Percentiles rank a stretch among this genome's conserved stretches.
Conservation (phyloP, 2,888 invertebrate genomes). For the Cenopis cana region DNA sequence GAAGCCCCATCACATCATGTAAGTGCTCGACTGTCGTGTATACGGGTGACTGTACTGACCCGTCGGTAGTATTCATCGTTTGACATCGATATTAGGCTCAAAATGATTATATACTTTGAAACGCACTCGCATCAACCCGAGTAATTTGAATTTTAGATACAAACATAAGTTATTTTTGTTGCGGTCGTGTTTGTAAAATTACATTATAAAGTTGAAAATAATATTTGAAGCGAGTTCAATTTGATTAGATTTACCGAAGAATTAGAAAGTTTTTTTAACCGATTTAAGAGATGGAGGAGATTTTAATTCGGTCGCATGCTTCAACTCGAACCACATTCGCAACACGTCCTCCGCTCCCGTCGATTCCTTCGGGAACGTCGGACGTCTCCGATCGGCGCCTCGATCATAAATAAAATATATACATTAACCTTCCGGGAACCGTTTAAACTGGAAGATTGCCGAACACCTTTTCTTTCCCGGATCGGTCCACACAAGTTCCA, state of each 20-base stretch:
- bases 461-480: background rate
- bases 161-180: background rate
- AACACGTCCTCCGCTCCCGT: background rate
- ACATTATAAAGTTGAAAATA: background rate
- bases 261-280: too few relatives aligned
- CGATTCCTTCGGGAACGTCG: background rate
- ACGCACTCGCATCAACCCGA: too few relatives aligned
- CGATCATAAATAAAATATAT: constrained; percentile 30
- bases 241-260: background rate
- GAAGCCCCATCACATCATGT: background rate
- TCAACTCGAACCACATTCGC: background rate
- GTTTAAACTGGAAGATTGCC: background rate
- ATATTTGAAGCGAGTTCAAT: background rate
- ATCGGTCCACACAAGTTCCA: background rate
- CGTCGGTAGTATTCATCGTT: too few relatives aligned
- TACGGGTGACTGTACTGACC: too few relatives aligned
- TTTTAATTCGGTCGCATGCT: too few relatives aligned
- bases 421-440: constrained; percentile 2
- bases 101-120: too few relatives aligned
- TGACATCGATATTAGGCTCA: too few relatives aligned
- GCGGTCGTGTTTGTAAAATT: background rate
- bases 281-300: too few relatives aligned
- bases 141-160: background rate
- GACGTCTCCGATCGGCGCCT: background rate
- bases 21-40: background rate